Evolutionary conservation across 2,113 vertebrate species (phyloP).

Genomic region (Zosterops lateralis): DNA sequence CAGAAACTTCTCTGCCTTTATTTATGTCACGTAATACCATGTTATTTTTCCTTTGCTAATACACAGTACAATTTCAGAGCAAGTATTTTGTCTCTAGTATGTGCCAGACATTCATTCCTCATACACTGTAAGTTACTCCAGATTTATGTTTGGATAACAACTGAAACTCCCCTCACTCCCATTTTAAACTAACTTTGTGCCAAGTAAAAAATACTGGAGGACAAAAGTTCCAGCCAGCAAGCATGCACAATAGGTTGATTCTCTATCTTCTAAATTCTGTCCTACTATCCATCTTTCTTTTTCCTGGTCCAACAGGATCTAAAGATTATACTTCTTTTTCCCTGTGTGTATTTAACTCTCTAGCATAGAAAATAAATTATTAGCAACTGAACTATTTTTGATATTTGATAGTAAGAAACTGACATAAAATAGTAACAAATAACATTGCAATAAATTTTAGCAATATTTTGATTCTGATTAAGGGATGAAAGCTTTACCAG

Average conservation of each 20-base stretch:
- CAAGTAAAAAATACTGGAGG: slow-evolving; percentile 32
- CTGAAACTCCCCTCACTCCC: slow-evolving; percentile 31
- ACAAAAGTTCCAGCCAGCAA: slow-evolving; percentile 38
- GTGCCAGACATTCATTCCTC: slow-evolving; percentile 51
- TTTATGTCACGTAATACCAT: slow-evolving; percentile 42
- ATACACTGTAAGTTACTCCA: slow-evolving; percentile 38
- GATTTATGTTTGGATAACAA: slow-evolving; percentile 57
- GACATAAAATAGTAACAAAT: background rate
- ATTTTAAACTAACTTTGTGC: slow-evolving; percentile 27
- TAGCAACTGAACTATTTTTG: background rate
- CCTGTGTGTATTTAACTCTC: background rate
- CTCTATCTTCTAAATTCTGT: slow-evolving; percentile 1
- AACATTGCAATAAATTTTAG: background rate
- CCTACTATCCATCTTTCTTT: background rate
- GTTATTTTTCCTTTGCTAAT: slow-evolving; percentile 58
- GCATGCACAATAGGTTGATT: slow-evolving; percentile 3
- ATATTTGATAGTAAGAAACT: background rate
- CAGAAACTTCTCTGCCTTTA: slow-evolving; percentile 43
- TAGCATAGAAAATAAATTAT: background rate
- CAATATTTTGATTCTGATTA: background rate
- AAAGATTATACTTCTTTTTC: background rate
- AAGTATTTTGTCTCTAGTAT: slow-evolving; percentile 21
- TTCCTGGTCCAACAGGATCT: background rate
- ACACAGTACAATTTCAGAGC: slow-evolving; percentile 28
- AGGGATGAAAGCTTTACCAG: background rate